Evolutionary conservation across 2,113 vertebrate species (phyloP).

Genomic region (Nesoenas mayeri): DNA sequence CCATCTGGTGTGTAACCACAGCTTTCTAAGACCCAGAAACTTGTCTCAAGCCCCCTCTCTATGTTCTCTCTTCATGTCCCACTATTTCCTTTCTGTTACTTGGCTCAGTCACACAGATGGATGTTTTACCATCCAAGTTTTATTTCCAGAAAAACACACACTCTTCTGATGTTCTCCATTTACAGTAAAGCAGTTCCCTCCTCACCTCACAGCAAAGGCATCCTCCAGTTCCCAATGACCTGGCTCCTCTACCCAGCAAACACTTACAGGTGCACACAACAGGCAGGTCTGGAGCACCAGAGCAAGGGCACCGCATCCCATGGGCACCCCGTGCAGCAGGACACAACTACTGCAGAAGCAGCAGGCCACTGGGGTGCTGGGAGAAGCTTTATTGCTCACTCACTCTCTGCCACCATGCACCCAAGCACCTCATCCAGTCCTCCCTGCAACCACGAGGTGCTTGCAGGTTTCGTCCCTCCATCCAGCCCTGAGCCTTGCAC

Average conservation of each 20-base stretch:
- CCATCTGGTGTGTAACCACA: neutral
- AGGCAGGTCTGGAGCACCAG: neutral
- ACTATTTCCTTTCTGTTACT: neutral
- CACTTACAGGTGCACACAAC: neutral
- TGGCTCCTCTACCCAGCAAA: neutral
- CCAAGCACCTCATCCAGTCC: neutral
- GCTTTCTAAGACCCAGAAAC: rapidly evolving
- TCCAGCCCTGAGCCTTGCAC: neutral
- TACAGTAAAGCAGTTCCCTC: neutral
- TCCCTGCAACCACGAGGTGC: neutral
- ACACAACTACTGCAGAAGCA: neutral
- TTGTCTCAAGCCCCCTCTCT: neutral
- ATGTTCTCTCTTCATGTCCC: neutral
- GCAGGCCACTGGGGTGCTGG: neutral
- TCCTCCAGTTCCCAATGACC: neutral
- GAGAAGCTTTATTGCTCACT: neutral
- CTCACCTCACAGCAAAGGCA: neutral
- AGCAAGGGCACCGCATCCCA: rapidly evolving
- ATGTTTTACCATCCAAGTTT: neutral
- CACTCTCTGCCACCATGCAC: neutral
- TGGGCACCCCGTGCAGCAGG: rapidly evolving
- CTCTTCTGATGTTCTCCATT: neutral
- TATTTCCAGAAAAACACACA: neutral
- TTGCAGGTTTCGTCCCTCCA: rapidly evolving
- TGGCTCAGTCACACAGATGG: neutral